Conservation (phyloP, 2,113 vertebrate genomes). For the Microcebus murinus region DNA sequence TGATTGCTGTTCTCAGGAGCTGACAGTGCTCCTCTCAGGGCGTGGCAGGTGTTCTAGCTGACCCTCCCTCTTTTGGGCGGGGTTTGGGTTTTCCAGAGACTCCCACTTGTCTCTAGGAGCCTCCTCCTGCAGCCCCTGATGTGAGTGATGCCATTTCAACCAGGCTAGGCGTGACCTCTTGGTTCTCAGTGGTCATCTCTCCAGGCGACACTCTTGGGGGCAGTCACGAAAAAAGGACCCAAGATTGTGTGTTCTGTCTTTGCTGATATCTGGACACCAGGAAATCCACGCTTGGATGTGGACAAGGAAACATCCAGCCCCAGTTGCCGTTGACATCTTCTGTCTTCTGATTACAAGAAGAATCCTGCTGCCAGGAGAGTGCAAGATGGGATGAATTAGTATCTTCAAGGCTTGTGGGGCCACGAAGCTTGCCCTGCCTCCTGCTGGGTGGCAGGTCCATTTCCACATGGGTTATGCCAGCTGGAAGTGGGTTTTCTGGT, state of each 20-base stretch:
- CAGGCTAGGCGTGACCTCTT: neutral
- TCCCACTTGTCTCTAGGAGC: neutral
- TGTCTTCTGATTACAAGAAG: neutral
- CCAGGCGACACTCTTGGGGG: neutral
- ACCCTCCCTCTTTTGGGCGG: neutral
- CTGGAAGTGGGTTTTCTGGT: neutral
- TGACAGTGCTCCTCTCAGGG: neutral
- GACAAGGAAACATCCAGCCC: neutral
- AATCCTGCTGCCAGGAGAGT: neutral
- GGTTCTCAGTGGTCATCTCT: neutral
- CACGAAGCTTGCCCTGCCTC: neutral
- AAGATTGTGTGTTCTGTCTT: neutral
- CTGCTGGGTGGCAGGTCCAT: neutral
- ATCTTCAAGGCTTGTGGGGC: neutral
- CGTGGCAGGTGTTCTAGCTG: neutral
- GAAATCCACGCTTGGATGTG: neutral
- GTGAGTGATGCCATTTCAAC: neutral
- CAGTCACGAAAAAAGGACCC: neutral
- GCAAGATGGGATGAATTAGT: neutral
- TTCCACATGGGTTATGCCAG: neutral
- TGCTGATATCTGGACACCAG: neutral
- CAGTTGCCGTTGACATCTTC: neutral
- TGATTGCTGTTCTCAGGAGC: neutral
- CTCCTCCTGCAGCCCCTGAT: neutral
- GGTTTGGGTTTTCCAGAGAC: neutral